Percentiles rank a stretch among this genome's conserved stretches.
These are phyloP conservation scores for Chaenocephalus aceratus DNA, from an alignment of 2,113 vertebrate genomes.

Conservation along the genomic window DNA sequence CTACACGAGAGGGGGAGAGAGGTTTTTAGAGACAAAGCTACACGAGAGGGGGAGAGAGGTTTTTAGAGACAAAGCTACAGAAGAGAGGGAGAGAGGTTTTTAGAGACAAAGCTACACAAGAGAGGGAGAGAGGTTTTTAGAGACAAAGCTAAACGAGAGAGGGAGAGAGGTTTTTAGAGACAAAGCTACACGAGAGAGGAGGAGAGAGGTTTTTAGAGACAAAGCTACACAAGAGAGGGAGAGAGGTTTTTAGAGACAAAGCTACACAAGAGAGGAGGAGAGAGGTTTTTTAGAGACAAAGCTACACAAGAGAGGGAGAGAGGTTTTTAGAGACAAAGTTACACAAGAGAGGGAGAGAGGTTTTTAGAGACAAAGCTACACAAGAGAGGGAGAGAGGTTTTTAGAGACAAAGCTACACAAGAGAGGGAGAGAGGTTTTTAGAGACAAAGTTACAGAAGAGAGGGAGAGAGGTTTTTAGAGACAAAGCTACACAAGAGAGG, in stretches of 20 bases:
- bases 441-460: too few relatives aligned
- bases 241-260: neutral
- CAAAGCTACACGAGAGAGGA: too few relatives aligned
- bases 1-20: neutral
- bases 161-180: neutral
- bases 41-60: neutral
- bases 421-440: neutral
- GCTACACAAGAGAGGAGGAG: too few relatives aligned
- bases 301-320: too few relatives aligned
- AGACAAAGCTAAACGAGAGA: neutral
- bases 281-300: accelerated
- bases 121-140: neutral
- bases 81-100: neutral
- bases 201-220: neutral
- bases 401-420: neutral
- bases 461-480: neutral
- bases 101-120: too few relatives aligned
- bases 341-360: neutral
- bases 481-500: neutral
- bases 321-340: too few relatives aligned
- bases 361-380: neutral
- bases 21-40: neutral
- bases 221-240: neutral
- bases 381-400: too few relatives aligned
- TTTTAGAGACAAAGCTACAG: neutral